Conservation (phyloP, 2,888 invertebrate genomes). For the Hololepta plana region DNA sequence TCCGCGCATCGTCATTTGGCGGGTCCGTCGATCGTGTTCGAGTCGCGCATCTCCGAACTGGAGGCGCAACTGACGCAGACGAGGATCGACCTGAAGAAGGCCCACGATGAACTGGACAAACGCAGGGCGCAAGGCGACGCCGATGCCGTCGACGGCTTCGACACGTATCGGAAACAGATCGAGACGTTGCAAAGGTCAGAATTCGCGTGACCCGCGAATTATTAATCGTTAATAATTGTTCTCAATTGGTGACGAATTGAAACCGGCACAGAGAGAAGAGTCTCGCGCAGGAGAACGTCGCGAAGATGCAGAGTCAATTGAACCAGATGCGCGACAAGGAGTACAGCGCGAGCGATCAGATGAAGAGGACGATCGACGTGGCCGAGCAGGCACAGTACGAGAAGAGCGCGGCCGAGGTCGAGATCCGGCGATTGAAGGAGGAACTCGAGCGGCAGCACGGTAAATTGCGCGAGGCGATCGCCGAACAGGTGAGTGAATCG, state of each 20-base stretch:
- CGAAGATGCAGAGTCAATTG: constrained; percentile 45
- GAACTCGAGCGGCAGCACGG: constrained; percentile 61
- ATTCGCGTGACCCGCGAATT: too few relatives aligned
- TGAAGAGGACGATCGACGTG: constrained; percentile 48
- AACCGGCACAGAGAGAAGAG: constrained; percentile 46
- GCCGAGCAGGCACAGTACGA: constrained; percentile 63
- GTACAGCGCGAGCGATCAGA: constrained; percentile 40
- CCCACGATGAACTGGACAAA: constrained; percentile 46
- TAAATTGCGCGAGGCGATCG: constrained; percentile 54
- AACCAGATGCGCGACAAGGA: constrained; percentile 45
- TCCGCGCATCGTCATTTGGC: too few relatives aligned
- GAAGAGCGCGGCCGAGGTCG: constrained; percentile 54
- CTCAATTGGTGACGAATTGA: background rate
- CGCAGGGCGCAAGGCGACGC: constrained; percentile 26
- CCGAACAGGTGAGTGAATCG: constrained; percentile 40
- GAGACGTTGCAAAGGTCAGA: constrained; percentile 47
- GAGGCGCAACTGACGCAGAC: constrained; percentile 69
- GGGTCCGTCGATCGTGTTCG: constrained; percentile 66
- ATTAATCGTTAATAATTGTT: constrained; percentile 4
- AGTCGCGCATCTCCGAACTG: constrained; percentile 66
- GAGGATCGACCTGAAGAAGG: constrained; percentile 55
- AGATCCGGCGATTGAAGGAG: constrained; percentile 55
- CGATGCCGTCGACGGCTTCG: constrained; percentile 35
- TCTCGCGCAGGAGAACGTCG: constrained; percentile 46
- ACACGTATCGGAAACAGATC: constrained; percentile 44